phyloP scores from a whole-genome alignment of 2,113 vertebrate genomes.

The Synodontis membranacea region DNA sequence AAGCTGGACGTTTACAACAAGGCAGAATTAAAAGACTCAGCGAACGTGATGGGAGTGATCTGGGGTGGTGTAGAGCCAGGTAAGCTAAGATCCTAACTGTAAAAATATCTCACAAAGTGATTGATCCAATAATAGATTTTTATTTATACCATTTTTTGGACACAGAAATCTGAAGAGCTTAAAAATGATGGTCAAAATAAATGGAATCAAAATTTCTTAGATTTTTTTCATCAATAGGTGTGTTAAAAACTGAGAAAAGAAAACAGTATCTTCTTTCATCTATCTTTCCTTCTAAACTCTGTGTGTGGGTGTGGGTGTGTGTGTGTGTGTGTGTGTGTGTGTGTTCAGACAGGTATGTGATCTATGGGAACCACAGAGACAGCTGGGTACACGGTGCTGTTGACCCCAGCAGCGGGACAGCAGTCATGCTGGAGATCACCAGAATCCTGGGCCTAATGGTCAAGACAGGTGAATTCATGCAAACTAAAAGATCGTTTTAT shows the following conservation, averaged over 20 bases:
- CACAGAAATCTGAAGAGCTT: neutral
- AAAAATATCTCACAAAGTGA: neutral
- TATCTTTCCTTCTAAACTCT: neutral
- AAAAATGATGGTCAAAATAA: no score
- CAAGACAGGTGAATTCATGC: slow-evolving; percentile 74
- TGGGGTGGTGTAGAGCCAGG: slow-evolving; percentile 84
- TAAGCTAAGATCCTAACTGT: slow-evolving; percentile 54
- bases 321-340: no score
- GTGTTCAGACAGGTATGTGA: slow-evolving; percentile 81
- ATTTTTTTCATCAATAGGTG: no score
- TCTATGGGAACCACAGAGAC: slow-evolving; percentile 90
- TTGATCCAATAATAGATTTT: neutral
- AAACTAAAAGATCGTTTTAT: neutral
- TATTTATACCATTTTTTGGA: neutral
- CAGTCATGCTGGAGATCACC: slow-evolving; percentile 83
- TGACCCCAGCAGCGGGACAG: slow-evolving; percentile 86
- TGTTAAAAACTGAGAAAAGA: neutral
- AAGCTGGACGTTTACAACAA: slow-evolving; percentile 76
- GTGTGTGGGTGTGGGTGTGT: no score
- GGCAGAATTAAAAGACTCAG: slow-evolving; percentile 69
- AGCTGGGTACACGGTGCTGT: slow-evolving; percentile 90
- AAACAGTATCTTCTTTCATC: neutral
- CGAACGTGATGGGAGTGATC: slow-evolving; percentile 88
- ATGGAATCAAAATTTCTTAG: no score
- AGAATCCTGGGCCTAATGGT: slow-evolving; percentile 80